These are phyloP conservation scores for Drosophila longiperda DNA, from an alignment of 2,888 invertebrate species.

Conservation along the genomic window DNA sequence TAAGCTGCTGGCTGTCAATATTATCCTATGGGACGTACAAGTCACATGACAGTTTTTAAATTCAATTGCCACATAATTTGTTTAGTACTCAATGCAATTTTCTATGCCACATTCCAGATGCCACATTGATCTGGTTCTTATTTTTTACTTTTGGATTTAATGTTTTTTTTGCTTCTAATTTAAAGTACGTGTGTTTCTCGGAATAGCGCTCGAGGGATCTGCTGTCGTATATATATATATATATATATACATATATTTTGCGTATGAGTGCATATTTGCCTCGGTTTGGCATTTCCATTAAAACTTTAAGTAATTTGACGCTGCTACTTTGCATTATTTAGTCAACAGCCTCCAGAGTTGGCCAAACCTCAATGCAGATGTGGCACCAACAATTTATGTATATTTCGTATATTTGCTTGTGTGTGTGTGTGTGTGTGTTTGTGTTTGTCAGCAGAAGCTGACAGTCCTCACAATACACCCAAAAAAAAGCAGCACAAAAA, in stretches of 20 bases:
- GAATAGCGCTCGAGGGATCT: conserved; percentile 40
- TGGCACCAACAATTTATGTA: conserved; percentile 16
- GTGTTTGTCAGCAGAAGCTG: conserved; percentile 16
- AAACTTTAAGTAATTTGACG: conserved; percentile 74
- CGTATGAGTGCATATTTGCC: conserved; percentile 34
- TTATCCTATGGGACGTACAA: conserved; percentile 21
- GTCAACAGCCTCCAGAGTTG: conserved; percentile 59
- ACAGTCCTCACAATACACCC: conserved; percentile 37
- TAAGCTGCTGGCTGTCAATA: conserved; percentile 6
- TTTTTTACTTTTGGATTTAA: conserved; percentile 47
- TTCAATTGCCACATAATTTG: conserved; percentile 53
- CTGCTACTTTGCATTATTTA: conserved; percentile 74
- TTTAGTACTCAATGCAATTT: conserved; percentile 13
- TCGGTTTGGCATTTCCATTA: conserved; percentile 68
- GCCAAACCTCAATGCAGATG: conserved; percentile 23
- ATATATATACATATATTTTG: neutral
- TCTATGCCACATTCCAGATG: conserved; percentile 17
- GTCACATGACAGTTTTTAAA: conserved; percentile 43
- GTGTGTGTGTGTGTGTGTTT: conserved; percentile 10
- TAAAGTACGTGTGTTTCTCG: conserved; percentile 56
- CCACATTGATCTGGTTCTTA: conserved; percentile 5
- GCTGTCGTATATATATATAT: neutral
- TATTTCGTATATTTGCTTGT: neutral
- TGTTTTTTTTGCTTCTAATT: conserved; percentile 35
- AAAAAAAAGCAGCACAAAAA: conserved; percentile 39